Percentiles rank a stretch among this genome's conserved stretches.
phyloP scores from a whole-genome alignment of 2,113 vertebrate species.

The Phasianus colchicus region DNA sequence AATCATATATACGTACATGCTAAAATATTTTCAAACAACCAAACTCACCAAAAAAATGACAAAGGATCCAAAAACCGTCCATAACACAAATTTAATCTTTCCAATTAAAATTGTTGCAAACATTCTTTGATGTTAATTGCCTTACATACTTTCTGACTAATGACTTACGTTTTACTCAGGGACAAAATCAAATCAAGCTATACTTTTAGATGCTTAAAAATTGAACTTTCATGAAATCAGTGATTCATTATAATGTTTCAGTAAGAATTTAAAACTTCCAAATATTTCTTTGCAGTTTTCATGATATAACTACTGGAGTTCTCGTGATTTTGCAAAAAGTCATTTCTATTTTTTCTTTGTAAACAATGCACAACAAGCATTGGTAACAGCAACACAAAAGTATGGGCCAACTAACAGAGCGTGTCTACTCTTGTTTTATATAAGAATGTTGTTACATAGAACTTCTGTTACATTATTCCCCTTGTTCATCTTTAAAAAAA shows the following conservation, averaged over 20 bases:
- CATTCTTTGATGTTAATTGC: slow-evolving; percentile 12
- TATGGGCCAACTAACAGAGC: neutral
- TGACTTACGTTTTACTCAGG: neutral
- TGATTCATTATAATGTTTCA: neutral
- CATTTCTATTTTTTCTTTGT: neutral
- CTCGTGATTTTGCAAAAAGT: neutral
- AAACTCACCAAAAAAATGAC: neutral
- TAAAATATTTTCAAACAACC: neutral
- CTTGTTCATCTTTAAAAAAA: neutral
- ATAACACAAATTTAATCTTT: neutral
- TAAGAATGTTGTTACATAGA: neutral
- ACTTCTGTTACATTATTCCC: neutral
- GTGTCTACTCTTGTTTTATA: neutral
- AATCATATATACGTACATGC: neutral
- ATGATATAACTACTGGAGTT: neutral
- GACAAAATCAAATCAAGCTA: neutral
- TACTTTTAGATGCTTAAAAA: neutral
- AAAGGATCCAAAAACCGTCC: neutral
- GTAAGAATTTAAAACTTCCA: neutral
- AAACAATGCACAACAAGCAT: neutral
- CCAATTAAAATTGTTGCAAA: neutral
- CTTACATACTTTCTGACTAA: neutral
- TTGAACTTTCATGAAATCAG: neutral
- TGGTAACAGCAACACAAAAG: neutral
- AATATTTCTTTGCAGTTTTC: neutral